phyloP scores from a whole-genome alignment of 2,113 vertebrate species.

The Motacilla tschutschensis region DNA sequence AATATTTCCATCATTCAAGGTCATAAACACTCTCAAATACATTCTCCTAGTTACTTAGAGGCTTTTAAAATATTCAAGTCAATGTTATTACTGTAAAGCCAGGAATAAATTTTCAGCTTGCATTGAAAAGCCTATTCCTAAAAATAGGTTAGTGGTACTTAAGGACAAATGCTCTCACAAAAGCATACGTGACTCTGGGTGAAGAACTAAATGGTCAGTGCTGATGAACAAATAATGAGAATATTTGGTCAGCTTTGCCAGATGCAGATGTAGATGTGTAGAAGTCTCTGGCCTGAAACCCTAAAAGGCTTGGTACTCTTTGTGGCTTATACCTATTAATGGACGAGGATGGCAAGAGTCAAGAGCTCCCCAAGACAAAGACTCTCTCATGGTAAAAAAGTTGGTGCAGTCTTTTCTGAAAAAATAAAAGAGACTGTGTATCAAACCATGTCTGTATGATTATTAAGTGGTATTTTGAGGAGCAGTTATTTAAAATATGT shows the following conservation, averaged over 20 bases:
- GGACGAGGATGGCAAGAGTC: background rate
- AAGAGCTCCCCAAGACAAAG: background rate
- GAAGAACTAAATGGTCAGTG: background rate
- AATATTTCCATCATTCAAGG: background rate
- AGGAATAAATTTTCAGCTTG: background rate
- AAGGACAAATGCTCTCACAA: background rate
- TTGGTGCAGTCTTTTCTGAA: background rate
- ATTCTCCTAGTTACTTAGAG: background rate
- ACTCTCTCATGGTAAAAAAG: background rate
- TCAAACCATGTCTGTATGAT: background rate
- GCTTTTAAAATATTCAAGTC: slow-evolving; percentile 8
- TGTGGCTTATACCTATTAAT: background rate
- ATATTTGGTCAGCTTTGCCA: background rate
- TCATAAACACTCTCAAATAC: background rate
- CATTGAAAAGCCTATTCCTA: background rate
- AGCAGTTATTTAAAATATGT: background rate
- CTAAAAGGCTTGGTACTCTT: background rate
- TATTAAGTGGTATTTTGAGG: background rate
- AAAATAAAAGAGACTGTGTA: background rate
- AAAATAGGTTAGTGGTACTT: background rate
- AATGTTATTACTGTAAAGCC: background rate
- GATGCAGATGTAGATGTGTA: background rate
- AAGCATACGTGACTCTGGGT: background rate
- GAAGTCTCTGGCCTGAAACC: background rate
- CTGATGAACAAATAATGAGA: background rate